Percentiles rank a stretch among this genome's conserved stretches.
Evolutionary conservation across 2,113 vertebrate genomes (phyloP).

Genomic region (Picathartes gymnocephalus): DNA sequence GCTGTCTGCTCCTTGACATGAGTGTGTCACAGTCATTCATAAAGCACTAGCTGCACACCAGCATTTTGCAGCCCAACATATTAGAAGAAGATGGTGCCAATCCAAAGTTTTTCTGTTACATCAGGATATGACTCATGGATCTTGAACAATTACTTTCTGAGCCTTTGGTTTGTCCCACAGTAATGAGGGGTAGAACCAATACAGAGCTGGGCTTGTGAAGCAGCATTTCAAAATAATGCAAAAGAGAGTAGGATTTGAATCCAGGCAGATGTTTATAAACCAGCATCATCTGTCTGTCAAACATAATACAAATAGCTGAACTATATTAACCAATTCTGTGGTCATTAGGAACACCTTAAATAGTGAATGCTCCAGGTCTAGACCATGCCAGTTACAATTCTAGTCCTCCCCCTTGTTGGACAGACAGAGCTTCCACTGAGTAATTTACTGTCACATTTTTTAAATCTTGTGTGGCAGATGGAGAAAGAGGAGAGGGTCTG

Average conservation of each 20-base stretch:
- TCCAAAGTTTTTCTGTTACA: neutral
- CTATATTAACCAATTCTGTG: neutral
- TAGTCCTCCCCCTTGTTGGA: neutral
- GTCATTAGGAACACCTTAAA: neutral
- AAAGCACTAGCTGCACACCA: neutral
- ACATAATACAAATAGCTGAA: neutral
- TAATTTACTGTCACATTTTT: neutral
- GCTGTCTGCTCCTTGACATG: neutral
- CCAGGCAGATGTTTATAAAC: neutral
- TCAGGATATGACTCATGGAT: neutral
- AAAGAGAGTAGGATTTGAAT: neutral
- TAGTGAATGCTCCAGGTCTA: neutral
- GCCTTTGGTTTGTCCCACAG: neutral
- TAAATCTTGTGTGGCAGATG: neutral
- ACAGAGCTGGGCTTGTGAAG: neutral
- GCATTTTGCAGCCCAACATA: neutral
- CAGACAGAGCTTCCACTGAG: neutral
- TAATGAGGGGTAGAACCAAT: neutral
- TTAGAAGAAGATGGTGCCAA: neutral
- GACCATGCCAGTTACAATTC: neutral
- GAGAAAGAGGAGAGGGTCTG: neutral
- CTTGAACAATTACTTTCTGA: neutral
- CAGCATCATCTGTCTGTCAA: neutral
- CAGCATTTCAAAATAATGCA: neutral
- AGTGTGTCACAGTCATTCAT: neutral